These are phyloP conservation scores for Cactoblastis cactorum DNA, from an alignment of 2,888 invertebrate species.

Conservation along the genomic window DNA sequence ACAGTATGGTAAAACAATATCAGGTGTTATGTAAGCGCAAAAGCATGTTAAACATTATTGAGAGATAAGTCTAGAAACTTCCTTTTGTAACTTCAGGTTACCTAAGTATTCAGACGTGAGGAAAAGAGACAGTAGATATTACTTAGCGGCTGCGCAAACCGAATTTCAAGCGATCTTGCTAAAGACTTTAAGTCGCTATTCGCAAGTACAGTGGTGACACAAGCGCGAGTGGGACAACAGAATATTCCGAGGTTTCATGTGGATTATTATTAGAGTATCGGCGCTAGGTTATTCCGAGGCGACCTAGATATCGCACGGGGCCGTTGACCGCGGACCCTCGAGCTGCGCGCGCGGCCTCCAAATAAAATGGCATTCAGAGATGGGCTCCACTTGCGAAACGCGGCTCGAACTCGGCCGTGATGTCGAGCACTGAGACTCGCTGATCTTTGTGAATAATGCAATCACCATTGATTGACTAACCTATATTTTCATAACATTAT, in stretches of 20 bases:
- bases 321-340: constrained; percentile 78
- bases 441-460: constrained; percentile 57
- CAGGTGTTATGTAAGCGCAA: constrained; percentile 44
- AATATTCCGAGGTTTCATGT: constrained; percentile 62
- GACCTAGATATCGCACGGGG: constrained; percentile 76
- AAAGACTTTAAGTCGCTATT: constrained; percentile 58
- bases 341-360: constrained; percentile 73
- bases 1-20: constrained; percentile 10
- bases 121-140: constrained; percentile 60
- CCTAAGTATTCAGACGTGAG: constrained; percentile 39
- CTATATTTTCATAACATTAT: constrained; percentile 15
- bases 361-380: constrained; percentile 78
- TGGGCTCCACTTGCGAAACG: constrained; percentile 77
- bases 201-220: constrained; percentile 42
- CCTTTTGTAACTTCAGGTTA: constrained; percentile 41
- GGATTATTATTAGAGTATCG: constrained; percentile 78
- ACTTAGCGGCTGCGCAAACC: constrained; percentile 46
- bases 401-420: constrained; percentile 65
- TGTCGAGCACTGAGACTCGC: constrained; percentile 50
- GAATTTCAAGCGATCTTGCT: constrained; percentile 49
- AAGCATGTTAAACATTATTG: constrained; percentile 26
- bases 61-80: constrained; percentile 46
- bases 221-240: constrained; percentile 64
- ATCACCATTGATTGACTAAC: constrained; percentile 45
- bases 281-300: constrained; percentile 78